Evolutionary conservation across 2,113 vertebrate genomes (phyloP), one percentile per base, ranked within the genome.

Genomic region (Leptocoma aspasia): DNA sequence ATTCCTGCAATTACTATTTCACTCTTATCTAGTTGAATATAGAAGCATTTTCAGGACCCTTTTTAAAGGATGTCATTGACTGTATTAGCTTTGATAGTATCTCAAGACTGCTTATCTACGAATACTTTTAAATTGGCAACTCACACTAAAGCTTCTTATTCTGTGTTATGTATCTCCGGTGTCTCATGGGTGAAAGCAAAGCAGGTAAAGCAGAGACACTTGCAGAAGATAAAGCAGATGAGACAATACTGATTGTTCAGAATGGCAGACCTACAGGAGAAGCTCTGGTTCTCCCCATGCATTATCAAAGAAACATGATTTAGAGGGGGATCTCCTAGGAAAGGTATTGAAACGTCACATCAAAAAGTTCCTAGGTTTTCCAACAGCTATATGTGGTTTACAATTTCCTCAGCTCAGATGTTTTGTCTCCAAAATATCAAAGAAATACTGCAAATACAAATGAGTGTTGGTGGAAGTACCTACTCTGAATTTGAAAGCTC

Each of bases 101-200:
- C 93, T 87, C 37, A 91, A 53, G n/a, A 35, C 61, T 76, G 61
- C n/a, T 95, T 95, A 91, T 92, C 73, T 95, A 42, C 47, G 88
- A 91, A 60, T 49, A 45, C 41, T 76, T 89, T 78, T n/a, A 86
- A 89, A 94, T 33, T 71, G 37, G 4, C 49, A 89, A 44, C 19
- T 86, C 86, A 53, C 89, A 47, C 16, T 47, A 81, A 54, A 26
- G 6, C 3, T 89, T 27, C 31, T 79, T 82, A 52, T 75, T 75
- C 60, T 83, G 15, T 60, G 44, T 56, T 76, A 78, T 0, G 1
- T 75, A 76, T 65, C 65, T 79, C 71, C 3, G 0, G 20, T 65
- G 65, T 57, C 19, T 56, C 23, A 16, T 9, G 6, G 3, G 18
- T 71, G n/a, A 82, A 89, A 89, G 15, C 23, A 89, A 33, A 92